Percentiles rank a stretch among this genome's conserved stretches.
Conservation (phyloP, 2,888 invertebrate genomes). For the Pterostichus niger region DNA sequence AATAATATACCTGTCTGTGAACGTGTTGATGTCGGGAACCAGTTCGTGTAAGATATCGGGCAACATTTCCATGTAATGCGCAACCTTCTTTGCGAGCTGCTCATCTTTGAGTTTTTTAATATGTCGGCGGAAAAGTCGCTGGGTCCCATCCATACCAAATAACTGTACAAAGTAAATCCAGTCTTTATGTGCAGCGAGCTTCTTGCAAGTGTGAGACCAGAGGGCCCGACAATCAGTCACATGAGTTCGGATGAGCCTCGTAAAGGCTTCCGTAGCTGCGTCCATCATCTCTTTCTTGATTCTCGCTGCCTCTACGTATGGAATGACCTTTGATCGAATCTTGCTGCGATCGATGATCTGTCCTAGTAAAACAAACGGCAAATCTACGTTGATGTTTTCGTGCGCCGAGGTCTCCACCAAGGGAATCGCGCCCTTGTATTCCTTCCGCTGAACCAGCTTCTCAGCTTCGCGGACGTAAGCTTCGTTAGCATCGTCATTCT, state of each 20-base stretch:
- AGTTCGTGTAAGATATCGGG: conserved; percentile 88
- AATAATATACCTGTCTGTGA: conserved; percentile 80
- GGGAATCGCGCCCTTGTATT: conserved; percentile 93
- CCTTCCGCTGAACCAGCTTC: conserved; percentile 91
- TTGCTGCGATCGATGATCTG: conserved; percentile 96
- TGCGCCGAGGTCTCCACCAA: conserved; percentile 97
- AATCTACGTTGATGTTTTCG: conserved; percentile 96
- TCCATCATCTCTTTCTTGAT: conserved; percentile 93
- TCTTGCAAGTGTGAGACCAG: conserved; percentile 93
- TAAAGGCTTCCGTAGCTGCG: conserved; percentile 93
- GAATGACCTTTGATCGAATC: conserved; percentile 83
- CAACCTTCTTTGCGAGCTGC: conserved; percentile 86
- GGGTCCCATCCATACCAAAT: conserved; percentile 84
- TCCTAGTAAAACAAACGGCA: conserved; percentile 93
- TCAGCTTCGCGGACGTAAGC: conserved; percentile 93
- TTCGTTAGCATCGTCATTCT: conserved; percentile 96
- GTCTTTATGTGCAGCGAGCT: conserved; percentile 92
- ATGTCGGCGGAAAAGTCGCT: conserved; percentile 87
- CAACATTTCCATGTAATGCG: conserved; percentile 87
- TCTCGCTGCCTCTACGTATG: conserved; percentile 91
- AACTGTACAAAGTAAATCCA: conserved; percentile 93
- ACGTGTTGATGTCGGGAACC: conserved; percentile 86
- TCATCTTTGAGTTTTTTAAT: conserved; percentile 90
- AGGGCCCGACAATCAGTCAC: conserved; percentile 90
- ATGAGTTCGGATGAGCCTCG: conserved; percentile 90